Base-by-base conservation (phyloP, 2,113 vertebrate species). In the Rhynchopsitta pachyrhyncha region DNA sequence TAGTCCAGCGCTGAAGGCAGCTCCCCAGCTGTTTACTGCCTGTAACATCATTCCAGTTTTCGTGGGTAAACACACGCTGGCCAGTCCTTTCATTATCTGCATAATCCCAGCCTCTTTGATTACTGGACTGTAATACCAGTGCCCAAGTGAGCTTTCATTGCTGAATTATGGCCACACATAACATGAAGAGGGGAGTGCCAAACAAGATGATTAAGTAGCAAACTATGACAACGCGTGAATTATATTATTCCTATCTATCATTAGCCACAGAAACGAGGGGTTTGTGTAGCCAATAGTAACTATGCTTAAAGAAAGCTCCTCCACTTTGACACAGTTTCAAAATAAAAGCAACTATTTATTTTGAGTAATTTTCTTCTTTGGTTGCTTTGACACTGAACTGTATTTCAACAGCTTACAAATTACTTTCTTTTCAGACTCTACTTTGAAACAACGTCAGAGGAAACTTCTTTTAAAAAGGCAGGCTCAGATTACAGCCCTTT, bases 171-270 rank as follows among this genome's bases (percentile, higher is more conserved):
- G 80, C 88, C 86, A 57, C 79, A 3, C 66, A 29, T 3, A 94
- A 77, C 94, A 94, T 6, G 37, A 37, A 41, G 10, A 1, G 64
- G 89, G 92, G 37, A 91, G 93, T 87, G 96, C 94, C 94, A 60
- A 94, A 88, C 80, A 22, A 76, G 82, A 77, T 92, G 93, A 97
- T 92, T 96, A 94, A 96, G 89, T 82, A 67, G 92, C 82, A 53
- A 95, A 90, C 89, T 90, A 95, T 75, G 93, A 84, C 87, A 59
- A 78, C 90, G 83, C 47, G 29, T 46, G 91, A 97, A 64, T 93
- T 86, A 5, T 39, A 50, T 84, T 85, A 88, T 75, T 94, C 92
- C 90, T 82, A 82, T 86, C 86, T 73, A 44, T 76, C 76, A 37
- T 39, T 31, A 68, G 76, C 71, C 10, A 2, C 79, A 86, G 88